A percentile compares a stretch with the other conserved stretches of the same genome.
phyloP scores from a whole-genome alignment of 1,140 invertebrate species.

The Rhyzopertha dominica region DNA sequence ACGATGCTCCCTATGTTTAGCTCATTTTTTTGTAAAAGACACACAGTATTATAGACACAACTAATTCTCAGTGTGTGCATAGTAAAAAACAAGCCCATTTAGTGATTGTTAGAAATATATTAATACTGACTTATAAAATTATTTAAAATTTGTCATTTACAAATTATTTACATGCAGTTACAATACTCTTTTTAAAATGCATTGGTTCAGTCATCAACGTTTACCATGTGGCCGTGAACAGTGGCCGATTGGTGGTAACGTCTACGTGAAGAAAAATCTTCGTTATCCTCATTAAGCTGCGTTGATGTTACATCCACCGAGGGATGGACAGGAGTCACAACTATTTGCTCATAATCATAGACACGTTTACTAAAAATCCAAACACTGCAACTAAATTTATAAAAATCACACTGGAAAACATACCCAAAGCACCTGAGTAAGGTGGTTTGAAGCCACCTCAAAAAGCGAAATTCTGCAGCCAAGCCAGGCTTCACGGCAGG shows the following conservation, averaged over 20 bases:
- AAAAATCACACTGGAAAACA: conserved; percentile 30
- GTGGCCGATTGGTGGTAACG: conserved; percentile 87
- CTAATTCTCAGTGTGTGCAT: too few relatives aligned
- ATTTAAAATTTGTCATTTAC: too few relatives aligned
- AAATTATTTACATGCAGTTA: too few relatives aligned
- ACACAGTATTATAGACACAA: too few relatives aligned
- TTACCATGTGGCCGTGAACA: conserved; percentile 70
- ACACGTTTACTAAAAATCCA: conserved; percentile 59
- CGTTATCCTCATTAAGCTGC: conserved; percentile 90
- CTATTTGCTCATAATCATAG: conserved; percentile 81
- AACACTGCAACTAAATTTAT: conserved; percentile 3
- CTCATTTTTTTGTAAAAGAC: too few relatives aligned
- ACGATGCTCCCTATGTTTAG: too few relatives aligned
- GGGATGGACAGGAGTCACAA: conserved; percentile 80
- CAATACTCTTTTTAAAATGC: too few relatives aligned
- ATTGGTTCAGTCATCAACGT: conserved; percentile 53
- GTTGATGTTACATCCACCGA: conserved; percentile 75
- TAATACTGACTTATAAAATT: too few relatives aligned
- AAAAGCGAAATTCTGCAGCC: conserved; percentile 82
- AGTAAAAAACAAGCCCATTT: too few relatives aligned
- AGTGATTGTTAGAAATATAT: too few relatives aligned
- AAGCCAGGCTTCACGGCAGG: conserved; percentile 89
- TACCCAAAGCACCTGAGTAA: conserved; percentile 76
- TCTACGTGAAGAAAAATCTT: conserved; percentile 85
- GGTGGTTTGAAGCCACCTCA: conserved; percentile 74